A percentile compares a stretch with the other conserved stretches of the same genome.
Conservation (phyloP, 2,888 invertebrate genomes). For the Cosmopolites sordidus region DNA sequence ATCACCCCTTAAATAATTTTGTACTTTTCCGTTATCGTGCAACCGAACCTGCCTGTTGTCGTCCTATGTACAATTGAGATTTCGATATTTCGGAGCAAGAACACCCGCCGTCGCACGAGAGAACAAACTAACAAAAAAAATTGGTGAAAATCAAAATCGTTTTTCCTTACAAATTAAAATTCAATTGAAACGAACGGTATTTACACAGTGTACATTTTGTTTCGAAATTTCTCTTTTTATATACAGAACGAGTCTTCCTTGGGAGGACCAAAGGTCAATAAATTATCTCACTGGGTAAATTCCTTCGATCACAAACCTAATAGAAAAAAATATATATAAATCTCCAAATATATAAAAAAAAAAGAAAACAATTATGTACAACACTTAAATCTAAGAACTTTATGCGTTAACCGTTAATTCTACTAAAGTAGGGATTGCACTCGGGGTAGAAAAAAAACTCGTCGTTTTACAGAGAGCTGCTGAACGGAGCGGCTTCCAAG, state of each 20-base stretch:
- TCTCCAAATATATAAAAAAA: conserved; percentile 28
- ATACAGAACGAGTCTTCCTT: no score
- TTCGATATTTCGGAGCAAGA: no score
- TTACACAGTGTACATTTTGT: no score
- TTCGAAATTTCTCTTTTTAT: no score
- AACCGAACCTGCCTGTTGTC: no score
- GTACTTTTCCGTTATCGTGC: conserved; percentile 40
- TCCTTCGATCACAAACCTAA: background rate
- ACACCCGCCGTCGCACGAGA: no score
- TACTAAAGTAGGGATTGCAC: conserved; percentile 20
- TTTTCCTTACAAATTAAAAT: no score
- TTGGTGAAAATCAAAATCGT: no score
- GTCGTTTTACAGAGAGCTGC: conserved; percentile 5
- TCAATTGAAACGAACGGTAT: no score
- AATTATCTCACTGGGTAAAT: conserved; percentile 30
- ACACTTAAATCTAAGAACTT: conserved; percentile 26
- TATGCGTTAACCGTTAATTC: conserved; percentile 28
- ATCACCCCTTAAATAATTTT: conserved; percentile 48
- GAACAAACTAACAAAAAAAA: no score
- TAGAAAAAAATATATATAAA: conserved; percentile 30
- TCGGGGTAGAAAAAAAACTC: background rate
- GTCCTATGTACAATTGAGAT: no score
- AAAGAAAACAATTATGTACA: conserved; percentile 33
- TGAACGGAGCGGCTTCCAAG: conserved; percentile 31
- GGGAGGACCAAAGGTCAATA: no score